Base-by-base conservation (phyloP, 92 coral and sea anemone species). In the Porites lobata region DNA sequence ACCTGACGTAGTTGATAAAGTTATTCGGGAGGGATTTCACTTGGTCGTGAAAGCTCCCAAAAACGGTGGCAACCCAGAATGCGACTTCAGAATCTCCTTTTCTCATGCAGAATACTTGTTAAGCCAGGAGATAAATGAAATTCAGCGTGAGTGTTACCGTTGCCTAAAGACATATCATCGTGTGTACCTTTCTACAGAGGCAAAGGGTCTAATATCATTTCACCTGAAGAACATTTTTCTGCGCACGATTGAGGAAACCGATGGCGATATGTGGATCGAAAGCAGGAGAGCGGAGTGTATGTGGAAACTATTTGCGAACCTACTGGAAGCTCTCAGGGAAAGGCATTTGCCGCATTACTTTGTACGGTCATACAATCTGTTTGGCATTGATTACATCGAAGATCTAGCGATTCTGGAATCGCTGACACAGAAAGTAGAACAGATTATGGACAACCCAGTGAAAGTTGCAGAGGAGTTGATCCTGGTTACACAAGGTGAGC, bases 91-190 rank as follows among this genome's bases (percentile, higher is more conserved):
- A 54, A 54, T 54, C 59, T 54, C 59, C 59, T 54, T 54, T 8
- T 54, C 59, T 54, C 59, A 54, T 54, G 59, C 12, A 54, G 96
- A 94, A 85, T 87, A 65, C 75, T 70, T 91, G 76, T 72, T 94
- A 83, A 67, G 72, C 72, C 83, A 90, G 29, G 93, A 86, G 63
- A 72, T 94, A 77, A 92, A 77, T 70, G 81, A n/a, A 22, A 47
- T 94, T 19, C 96, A 91, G 76, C 90, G 89, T 19, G 84, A 94
- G 68, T 92, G 93, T 59, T 92, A 89, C 87, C 87, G 93, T 80
- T 92, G 95, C 58, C 65, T 92, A 4, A 92, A 92, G 86, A 72
- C 59, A 8, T 92, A 74, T 63, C 87, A 92, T 74, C 80, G 78
- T n/a, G 87, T 79, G 1, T 85, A 75, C 67, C 29, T 67, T 47